Evolutionary conservation across 2,888 invertebrate species (phyloP), one percentile per base, ranked within the genome.

Genomic region (Tenthredo distinguenda): DNA sequence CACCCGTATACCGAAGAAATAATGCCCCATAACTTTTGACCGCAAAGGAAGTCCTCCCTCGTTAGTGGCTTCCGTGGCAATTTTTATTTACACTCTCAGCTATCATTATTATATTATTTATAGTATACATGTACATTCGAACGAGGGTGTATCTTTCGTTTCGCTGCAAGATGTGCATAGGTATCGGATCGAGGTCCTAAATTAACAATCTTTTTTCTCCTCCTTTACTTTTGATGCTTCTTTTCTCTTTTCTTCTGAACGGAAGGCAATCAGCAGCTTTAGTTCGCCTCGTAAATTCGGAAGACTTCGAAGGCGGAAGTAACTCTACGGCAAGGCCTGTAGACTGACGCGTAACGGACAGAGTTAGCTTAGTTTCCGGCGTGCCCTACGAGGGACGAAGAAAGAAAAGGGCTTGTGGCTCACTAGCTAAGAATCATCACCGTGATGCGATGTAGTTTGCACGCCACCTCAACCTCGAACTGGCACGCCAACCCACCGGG

Each of bases 311-410:
- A 40, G 34, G 21, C 83, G 65, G 68, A 83, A 62, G 62, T 40
- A 40, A 15, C 81, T 68, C 81, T 31, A 81, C 81, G 47, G 37
- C 58, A 18, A 37, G 55, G 31, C 18, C 7, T 18, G 26, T 10
- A 55, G 68, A 83, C 83, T 83, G 84, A 86, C 86, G 87, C 79
- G 83, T 83, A 68, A 88, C 89, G 87, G 87, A 88, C 88, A 89
- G 90, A 91, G 89, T 90, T 91, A 89, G 90, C 89, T 91, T 90
- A 90, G 90, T 90, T 90, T 90, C 91, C 89, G 81, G 81, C 62
- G 62, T 62, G 47, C 77, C 62, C 40, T 31, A 12, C 10, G 68
- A 68, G 34, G 68, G 68, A 62, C 26, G 62, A 62, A 21, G 43
- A 74, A 74, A 43, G 71, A 37, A 37, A 74, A 68, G 26, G 68